Base-by-base conservation (phyloP, 2,113 vertebrate species). In the Ardeotis arabs region DNA sequence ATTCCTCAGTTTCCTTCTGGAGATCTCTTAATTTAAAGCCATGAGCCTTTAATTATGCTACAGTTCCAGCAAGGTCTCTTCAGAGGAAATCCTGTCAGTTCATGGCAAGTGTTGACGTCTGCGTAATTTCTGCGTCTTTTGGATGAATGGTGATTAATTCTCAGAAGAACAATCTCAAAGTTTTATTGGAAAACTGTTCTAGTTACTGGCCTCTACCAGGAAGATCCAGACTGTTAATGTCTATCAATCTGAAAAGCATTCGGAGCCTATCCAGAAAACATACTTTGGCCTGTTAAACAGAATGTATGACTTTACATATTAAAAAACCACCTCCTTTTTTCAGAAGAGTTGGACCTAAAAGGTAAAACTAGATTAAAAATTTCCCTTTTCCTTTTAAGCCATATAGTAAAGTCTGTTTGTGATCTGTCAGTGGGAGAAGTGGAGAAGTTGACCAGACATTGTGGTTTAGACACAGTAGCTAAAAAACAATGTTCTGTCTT, bases 1-100 rank as follows among this genome's bases (percentile, higher is more conserved):
- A 77, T 41, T 78, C 45, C 96, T 96, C 20, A 27, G 13, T 96
- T 93, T 96, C 31, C 45, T 95, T 94, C 66, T 88, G 62, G 73
- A 87, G 82, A 94, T 94, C 27, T 85, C 87, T 91, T 95, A 93
- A 93, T 95, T 96, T 75, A 83, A 92, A 94, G 62, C 72, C 50
- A 23, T 4, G 49, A 91, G 7, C 23, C 31, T 90, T 94, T 77
- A 89, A 44, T 96, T 96, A 93, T 90, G 96, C 87, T 76, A 60
- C 45, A 85, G 41, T 60, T 87, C 35, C 17, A 93, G 60, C 33
- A 93, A 66, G 33, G 72, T 77, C 91, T 95, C 88, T 89, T 35
- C 35, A 85, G 84, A 77, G 82, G 67, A 76, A 91, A 64, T 95
- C 75, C 39, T 90, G 64, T 92, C 68, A 92, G 50, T 84, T 96